These are phyloP conservation scores for Bugula neritina DNA, from an alignment of 2,888 invertebrate species.

Conservation along the genomic window DNA sequence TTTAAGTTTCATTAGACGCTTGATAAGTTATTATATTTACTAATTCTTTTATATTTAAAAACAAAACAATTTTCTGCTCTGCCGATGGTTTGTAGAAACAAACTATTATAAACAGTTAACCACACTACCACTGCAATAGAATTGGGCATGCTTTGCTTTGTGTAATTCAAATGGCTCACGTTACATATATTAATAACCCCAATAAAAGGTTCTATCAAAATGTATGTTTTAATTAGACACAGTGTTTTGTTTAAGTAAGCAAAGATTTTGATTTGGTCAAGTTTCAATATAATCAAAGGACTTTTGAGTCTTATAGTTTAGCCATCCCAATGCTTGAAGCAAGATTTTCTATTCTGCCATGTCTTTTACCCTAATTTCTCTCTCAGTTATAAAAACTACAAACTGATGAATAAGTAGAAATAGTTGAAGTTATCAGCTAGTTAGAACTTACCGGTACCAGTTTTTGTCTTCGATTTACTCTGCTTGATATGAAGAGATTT, in stretches of 20 bases:
- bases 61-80: neutral
- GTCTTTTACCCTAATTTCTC: too few species aligned
- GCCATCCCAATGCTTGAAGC: neutral
- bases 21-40: too few species aligned
- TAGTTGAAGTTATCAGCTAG: too few species aligned
- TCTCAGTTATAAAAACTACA: too few species aligned
- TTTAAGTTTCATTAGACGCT: too few species aligned
- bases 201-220: constrained; percentile 17
- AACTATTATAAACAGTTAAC: neutral
- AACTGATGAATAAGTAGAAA: too few species aligned
- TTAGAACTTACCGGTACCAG: neutral
- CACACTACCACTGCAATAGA: neutral
- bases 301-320: neutral
- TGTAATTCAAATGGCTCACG: constrained; percentile 14
- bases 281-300: constrained; percentile 23
- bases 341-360: neutral
- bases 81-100: neutral
- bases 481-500: neutral
- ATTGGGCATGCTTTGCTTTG: neutral
- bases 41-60: too few species aligned
- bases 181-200: constrained; percentile 27
- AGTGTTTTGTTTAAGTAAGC: constrained; percentile 24
- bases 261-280: neutral
- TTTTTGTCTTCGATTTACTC: neutral
- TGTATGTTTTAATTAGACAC: constrained; percentile 26